Base-by-base conservation (phyloP, 2,113 vertebrate species). In the Saccopteryx leptura region DNA sequence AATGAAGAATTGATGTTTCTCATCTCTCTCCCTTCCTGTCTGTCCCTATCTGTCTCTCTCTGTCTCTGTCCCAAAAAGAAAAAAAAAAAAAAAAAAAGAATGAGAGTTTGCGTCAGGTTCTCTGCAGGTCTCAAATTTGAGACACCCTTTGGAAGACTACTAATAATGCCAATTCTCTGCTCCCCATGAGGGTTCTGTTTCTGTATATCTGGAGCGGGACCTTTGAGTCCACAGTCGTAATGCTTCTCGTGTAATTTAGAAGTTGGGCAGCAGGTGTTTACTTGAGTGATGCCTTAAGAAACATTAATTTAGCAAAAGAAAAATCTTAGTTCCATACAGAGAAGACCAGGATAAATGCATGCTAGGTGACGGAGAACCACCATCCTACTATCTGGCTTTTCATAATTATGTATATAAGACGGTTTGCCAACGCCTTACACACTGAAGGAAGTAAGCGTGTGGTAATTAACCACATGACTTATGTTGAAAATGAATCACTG, bases 171-270 rank as follows among this genome's bases (percentile, higher is more conserved):
- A 12, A 52, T 58, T 60, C 39, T 58, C n/a, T 72, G 11, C 9
- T 8, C 28, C 9, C 1, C 9, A 14, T 4, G 8, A 0, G 0
- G 7, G 58, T 5, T 60, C 21, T 79, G 8, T 56, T 79, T 56
- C 48, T 69, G 0, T 52, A 2, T 75, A 46, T 48, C 28, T 48
- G 48, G 1, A 78, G 12, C 2, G 1, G 4, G 15, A 11, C 0
- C 9, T 88, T 23, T 26, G 7, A 23, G 33, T 76, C 14, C 89
- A 54, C 33, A 58, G 4, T 83, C n/a, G 5, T n/a, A 14, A 5
- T 39, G 13, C 48, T 83, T 39, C 12, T 72, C 58, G 65, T 7
- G 15, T 39, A 39, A 87, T 72, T 39, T 48, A 83, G 46, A 69
- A 23, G 3, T 52, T 9, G 7, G n/a, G 17, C 1, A 89, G 6